A percentile compares a stretch with the other conserved stretches of the same genome.
Conservation (phyloP, 2,113 vertebrate species). For the Guaruba guarouba region DNA sequence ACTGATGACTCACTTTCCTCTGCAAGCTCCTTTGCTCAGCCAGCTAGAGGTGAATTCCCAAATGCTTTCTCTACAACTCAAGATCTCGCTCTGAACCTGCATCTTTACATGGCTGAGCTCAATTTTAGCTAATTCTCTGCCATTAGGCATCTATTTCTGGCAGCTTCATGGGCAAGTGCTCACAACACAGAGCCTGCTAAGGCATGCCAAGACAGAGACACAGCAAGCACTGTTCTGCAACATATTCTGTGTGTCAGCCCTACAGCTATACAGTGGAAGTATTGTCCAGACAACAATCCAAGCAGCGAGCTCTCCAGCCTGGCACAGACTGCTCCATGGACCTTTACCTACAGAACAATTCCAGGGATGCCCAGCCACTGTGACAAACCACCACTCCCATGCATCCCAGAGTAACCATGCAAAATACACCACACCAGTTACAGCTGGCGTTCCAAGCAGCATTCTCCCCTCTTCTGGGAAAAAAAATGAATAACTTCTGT, state of each 20-base stretch:
- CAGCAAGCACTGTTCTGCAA: slow-evolving; percentile 64
- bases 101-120: neutral
- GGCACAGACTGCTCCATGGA: slow-evolving; percentile 33
- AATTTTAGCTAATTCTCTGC: slow-evolving; percentile 32
- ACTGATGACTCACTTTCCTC: neutral
- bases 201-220: slow-evolving; percentile 67
- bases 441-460: neutral
- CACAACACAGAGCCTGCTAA: slow-evolving; percentile 46
- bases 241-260: slow-evolving; percentile 20
- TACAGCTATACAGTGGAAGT: slow-evolving; percentile 48
- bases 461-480: neutral
- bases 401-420: neutral
- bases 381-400: neutral
- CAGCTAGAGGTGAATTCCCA: neutral
- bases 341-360: slow-evolving; percentile 30
- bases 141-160: slow-evolving; percentile 53
- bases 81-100: neutral
- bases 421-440: neutral
- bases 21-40: neutral
- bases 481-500: neutral
- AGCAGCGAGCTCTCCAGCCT: slow-evolving; percentile 37
- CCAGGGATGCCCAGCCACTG: neutral
- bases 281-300: slow-evolving; percentile 62
- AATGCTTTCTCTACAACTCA: neutral
- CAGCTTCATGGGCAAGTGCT: slow-evolving; percentile 57